Percentiles rank a stretch among this genome's conserved stretches.
phyloP scores from a whole-genome alignment of 2,797 vertebrate species.

The Acrocephalus scirpaceus region DNA sequence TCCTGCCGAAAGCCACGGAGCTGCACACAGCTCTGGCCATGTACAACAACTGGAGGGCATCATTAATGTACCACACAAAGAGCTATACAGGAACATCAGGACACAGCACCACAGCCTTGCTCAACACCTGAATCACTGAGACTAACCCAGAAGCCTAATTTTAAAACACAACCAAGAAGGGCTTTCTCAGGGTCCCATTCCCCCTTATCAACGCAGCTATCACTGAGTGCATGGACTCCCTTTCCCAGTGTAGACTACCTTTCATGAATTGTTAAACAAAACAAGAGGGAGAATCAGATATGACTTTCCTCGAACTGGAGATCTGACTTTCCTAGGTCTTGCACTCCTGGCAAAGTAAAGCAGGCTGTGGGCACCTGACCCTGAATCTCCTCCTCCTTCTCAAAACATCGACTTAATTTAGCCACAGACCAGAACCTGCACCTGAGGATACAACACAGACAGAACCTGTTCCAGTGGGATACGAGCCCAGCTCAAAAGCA shows the following conservation, averaged over 20 bases:
- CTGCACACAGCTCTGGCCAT: neutral
- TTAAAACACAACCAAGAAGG: neutral
- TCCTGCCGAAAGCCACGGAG: neutral
- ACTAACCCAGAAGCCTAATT: neutral
- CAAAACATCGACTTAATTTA: neutral
- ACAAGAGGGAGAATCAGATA: neutral
- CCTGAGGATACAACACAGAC: neutral
- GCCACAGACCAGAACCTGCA: neutral
- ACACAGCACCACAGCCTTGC: neutral
- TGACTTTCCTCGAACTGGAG: fast-evolving
- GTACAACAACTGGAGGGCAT: neutral
- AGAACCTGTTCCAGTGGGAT: neutral
- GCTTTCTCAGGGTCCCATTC: neutral
- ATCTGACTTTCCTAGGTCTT: neutral
- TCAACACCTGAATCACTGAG: neutral
- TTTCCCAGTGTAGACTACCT: neutral
- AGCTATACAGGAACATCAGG: neutral
- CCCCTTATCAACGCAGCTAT: neutral
- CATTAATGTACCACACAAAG: neutral
- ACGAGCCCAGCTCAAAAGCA: neutral
- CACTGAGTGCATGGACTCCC: fast-evolving
- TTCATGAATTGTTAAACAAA: neutral
- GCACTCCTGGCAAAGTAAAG: neutral
- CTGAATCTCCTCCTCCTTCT: neutral
- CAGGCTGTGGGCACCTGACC: neutral